Base-by-base conservation (phyloP, 2,797 vertebrate genomes). In the Clarias platycephalus region DNA sequence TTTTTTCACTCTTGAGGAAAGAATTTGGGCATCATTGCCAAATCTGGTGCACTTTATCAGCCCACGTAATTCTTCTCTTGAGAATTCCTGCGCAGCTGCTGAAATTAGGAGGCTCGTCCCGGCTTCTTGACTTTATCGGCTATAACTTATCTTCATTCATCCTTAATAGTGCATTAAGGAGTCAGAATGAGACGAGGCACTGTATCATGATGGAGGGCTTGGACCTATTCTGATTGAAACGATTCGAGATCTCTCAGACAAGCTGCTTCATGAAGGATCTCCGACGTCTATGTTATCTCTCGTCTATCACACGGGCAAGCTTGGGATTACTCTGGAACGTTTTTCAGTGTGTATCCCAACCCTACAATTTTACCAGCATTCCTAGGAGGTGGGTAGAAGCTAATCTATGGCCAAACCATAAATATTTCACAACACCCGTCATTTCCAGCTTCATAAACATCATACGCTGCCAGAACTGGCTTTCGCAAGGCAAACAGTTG, bases 91-190 rank as follows among this genome's bases (percentile, higher is more conserved):
- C 15, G 62, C 80, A 64, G 68, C 72, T 60, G 78, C 77, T 75
- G 57, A 82, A 84, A 82, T 84, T 75, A 82, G 81, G 37, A 71
- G 77, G 74, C 72, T 40, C 37, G 64, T 31, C 77, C 76, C 34
- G 37, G 26, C 79, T 57, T 22, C 28, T 81, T 40, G 18, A 37
- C 79, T 78, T 85, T 85, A 86, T 85, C 85, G 80, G 85, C 80
- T 74, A 67, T n/a, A 81, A 81, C 82, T 67, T 80, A 86, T 83
- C 70, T 72, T 75, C 55, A 84, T 68, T 80, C 75, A 72, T 80
- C 49, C 37, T 57, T 75, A 87, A 80, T 57, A 66, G 84, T 71
- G 70, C 79, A 80, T 88, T 80, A 83, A 79, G 74, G 12, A 60
- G 62, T 74, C 53, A 49, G 68, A 63, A 82, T 58, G 68, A 82